phyloP scores from a whole-genome alignment of 2,888 invertebrate species.

The Scrobipalpa atriplicella region DNA sequence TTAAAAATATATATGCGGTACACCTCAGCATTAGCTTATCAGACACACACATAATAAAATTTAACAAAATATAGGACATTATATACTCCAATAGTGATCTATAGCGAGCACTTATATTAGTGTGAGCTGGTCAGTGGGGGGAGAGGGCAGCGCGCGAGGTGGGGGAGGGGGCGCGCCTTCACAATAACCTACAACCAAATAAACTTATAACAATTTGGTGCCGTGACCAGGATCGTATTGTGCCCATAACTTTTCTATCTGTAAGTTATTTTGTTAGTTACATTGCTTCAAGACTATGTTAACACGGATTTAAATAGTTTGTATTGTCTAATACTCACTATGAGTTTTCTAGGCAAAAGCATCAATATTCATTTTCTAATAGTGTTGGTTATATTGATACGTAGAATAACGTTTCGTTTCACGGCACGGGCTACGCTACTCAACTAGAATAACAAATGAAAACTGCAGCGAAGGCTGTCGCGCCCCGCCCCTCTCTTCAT shows the following conservation, averaged over 20 bases:
- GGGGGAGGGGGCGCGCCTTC: conserved; percentile 39
- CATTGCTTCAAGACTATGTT: not conserved
- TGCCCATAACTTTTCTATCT: not conserved
- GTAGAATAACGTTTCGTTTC: conserved; percentile 5
- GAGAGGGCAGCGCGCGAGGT: conserved; percentile 75
- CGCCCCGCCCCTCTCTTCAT: conserved; percentile 51
- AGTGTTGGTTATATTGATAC: conserved; percentile 10
- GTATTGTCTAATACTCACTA: conserved; percentile 9
- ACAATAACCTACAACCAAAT: conserved; percentile 38
- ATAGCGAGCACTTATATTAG: conserved; percentile 71
- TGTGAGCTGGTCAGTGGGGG: conserved; percentile 62
- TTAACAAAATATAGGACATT: conserved; percentile 81
- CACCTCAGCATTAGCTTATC: conserved; percentile 69
- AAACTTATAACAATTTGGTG: conserved; percentile 37
- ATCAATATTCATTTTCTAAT: conserved; percentile 1
- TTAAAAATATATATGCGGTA: conserved; percentile 45
- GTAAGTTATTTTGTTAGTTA: conserved; percentile 6
- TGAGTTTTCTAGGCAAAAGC: conserved; percentile 9
- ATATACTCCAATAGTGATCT: conserved; percentile 73
- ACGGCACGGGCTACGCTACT: conserved; percentile 34
- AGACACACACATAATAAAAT: conserved; percentile 75
- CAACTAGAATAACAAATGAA: conserved; percentile 41
- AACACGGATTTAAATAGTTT: conserved; percentile 3
- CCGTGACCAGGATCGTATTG: conserved; percentile 22
- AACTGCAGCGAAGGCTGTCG: conserved; percentile 45